These are phyloP conservation scores for Gortyna flavago DNA, from an alignment of 2,888 invertebrate species.

Conservation along the genomic window DNA sequence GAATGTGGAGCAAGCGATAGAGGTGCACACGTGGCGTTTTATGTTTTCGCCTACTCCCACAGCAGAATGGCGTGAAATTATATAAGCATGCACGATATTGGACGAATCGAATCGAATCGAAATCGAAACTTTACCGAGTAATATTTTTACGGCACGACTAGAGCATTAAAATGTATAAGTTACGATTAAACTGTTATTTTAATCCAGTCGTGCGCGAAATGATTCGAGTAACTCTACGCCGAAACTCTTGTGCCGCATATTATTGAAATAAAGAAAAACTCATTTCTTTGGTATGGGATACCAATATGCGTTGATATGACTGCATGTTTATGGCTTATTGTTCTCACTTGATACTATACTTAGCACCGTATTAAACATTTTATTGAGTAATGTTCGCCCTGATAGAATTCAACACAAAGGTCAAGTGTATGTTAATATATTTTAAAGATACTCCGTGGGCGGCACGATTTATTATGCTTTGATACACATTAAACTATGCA, in stretches of 20 bases:
- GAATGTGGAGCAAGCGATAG: slow-evolving; percentile 30
- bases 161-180: slow-evolving; percentile 66
- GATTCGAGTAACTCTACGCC: slow-evolving; percentile 72
- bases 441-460: slow-evolving; percentile 66
- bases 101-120: slow-evolving; percentile 61
- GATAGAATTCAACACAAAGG: slow-evolving; percentile 79
- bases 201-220: slow-evolving; percentile 72
- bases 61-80: slow-evolving; percentile 58
- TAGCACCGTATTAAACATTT: slow-evolving; percentile 83
- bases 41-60: slow-evolving; percentile 19
- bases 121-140: slow-evolving; percentile 55
- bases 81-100: slow-evolving; percentile 57
- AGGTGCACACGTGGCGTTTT: slow-evolving; percentile 9
- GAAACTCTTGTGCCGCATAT: slow-evolving; percentile 67
- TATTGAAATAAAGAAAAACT: slow-evolving; percentile 83
- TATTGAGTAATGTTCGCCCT: slow-evolving; percentile 78
- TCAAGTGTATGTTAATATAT: slow-evolving; percentile 73
- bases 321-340: slow-evolving; percentile 87
- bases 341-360: slow-evolving; percentile 82
- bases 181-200: slow-evolving; percentile 65
- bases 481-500: slow-evolving; percentile 59
- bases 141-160: slow-evolving; percentile 65
- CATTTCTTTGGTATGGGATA: slow-evolving; percentile 76
- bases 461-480: slow-evolving; percentile 61
- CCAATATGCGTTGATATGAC: slow-evolving; percentile 85